Evolutionary conservation across 2,888 invertebrate genomes (phyloP), one percentile per base, ranked within the genome.

Genomic region (Tipula unca): DNA sequence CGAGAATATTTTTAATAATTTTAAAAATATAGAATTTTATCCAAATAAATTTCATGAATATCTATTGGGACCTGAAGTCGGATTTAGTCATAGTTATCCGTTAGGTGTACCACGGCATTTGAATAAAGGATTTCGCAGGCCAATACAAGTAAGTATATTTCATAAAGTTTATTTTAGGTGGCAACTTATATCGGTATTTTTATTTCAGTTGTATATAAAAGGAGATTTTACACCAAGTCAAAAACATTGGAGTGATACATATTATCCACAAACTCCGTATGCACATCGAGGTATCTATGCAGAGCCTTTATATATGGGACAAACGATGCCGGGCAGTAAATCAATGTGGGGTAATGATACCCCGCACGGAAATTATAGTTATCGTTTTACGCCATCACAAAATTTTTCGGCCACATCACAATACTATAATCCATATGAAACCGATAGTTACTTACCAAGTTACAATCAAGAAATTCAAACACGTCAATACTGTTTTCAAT

Each of bases 41-140:
- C 99, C 99, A 6, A 95, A 97, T 88, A 95, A 96, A 89, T 99
- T 99, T 90, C 95, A 96, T 85, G 97, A 98, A 89, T 99, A 96
- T 91, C 93, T 99, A 48, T 92, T 99, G 3, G 96, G 96, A 29
- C 93, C 95, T 0, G 97, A 97, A 89, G 96, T 99, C 83, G 98
- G 98, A 3, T 99, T 98, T 91, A 95, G 95, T 89, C 96, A 96
- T 89, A 96, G 96, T 89, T 96, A 96, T 89, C 94, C 96, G 1
- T 91, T 98, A 82, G 97, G 96, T 35, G 94, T 94, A 1, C 95
- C 97, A 3, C 93, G 94, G 88, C 96, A 98, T 90, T 94, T 95
- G 86, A 95, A 96, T 87, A 97, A 96, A 92, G 98, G 98, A 29
- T 97, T 97, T 91, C 94, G 96, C 87, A 92, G 97, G 69, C 96